These are phyloP conservation scores for Phocides pigmalion DNA, from an alignment of 1,140 invertebrate species.

Conservation along the genomic window DNA sequence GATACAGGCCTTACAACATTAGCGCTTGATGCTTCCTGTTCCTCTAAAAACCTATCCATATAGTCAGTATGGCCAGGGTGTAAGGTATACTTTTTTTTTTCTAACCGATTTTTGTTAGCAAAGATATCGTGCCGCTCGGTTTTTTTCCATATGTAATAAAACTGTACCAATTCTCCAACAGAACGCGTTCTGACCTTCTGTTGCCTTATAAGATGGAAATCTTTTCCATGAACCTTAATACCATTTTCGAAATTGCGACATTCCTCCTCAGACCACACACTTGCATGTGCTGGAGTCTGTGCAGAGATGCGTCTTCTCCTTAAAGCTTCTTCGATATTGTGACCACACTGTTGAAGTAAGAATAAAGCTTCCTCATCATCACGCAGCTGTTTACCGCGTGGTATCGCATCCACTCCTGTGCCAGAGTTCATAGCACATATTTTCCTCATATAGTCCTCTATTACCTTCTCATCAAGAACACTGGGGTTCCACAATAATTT, in stretches of 20 bases:
- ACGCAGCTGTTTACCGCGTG: conserved; percentile 91
- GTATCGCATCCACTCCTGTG: conserved; percentile 85
- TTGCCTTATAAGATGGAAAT: conserved; percentile 97
- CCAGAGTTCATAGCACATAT: conserved; percentile 84
- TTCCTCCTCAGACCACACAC: conserved; percentile 98
- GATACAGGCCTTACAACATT: conserved; percentile 72
- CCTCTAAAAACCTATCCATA: conserved; percentile 94
- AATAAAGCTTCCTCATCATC: conserved; percentile 98
- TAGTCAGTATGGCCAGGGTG: conserved; percentile 94
- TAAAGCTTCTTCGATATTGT: conserved; percentile 96
- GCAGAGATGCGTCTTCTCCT: conserved; percentile 89
- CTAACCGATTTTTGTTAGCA: conserved; percentile 92
- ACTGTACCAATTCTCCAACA: conserved; percentile 98
- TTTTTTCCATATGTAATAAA: conserved; percentile 99
- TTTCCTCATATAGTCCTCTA: conserved; percentile 92
- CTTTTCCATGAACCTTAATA: conserved; percentile 96
- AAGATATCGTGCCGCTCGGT: conserved; percentile 97
- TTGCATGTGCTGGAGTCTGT: conserved; percentile 86
- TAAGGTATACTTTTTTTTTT: conserved; percentile 94
- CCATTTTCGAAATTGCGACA: conserved; percentile 98
- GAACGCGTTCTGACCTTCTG: conserved; percentile 97
- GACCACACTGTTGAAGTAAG: conserved; percentile 95
- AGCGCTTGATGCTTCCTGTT: conserved; percentile 86
- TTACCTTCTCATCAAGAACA: conserved; percentile 88
- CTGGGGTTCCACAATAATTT: conserved; percentile 96